Evolutionary conservation across 2,888 invertebrate genomes (phyloP).

Genomic region (Stegana nigrithorax): DNA sequence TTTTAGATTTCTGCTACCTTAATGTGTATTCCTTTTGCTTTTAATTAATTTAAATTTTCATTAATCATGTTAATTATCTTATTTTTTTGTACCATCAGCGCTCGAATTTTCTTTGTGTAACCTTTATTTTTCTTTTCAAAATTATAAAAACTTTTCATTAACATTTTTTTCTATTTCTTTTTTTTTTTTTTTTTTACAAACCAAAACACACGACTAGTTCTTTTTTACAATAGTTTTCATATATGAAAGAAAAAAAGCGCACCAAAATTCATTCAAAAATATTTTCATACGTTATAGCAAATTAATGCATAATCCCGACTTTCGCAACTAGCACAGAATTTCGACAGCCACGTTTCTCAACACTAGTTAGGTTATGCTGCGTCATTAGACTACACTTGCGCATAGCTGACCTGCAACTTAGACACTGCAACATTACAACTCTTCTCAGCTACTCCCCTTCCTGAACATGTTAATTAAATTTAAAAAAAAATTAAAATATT

Average conservation of each 20-base stretch:
- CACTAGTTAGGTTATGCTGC: neutral
- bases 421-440: too few relatives aligned
- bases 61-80: constrained; percentile 27
- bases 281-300: neutral
- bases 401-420: neutral
- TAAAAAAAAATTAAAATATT: neutral
- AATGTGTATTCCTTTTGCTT: constrained; percentile 30
- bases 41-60: constrained; percentile 29
- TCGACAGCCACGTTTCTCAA: neutral
- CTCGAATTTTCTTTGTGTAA: constrained; percentile 62
- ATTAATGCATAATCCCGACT: neutral
- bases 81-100: constrained; percentile 67
- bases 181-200: neutral
- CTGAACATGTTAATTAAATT: too few relatives aligned
- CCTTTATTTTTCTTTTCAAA: constrained; percentile 41
- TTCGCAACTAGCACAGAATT: neutral
- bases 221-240: neutral
- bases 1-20: constrained; percentile 40
- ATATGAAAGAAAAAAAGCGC: constrained; percentile 6
- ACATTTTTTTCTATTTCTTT: constrained; percentile 21
- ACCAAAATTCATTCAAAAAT: neutral
- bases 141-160: constrained; percentile 35
- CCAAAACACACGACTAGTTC: neutral
- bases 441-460: too few relatives aligned
- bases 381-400: neutral